Conservation (phyloP, 1,140 invertebrate species). For the Chlorops oryzae region DNA sequence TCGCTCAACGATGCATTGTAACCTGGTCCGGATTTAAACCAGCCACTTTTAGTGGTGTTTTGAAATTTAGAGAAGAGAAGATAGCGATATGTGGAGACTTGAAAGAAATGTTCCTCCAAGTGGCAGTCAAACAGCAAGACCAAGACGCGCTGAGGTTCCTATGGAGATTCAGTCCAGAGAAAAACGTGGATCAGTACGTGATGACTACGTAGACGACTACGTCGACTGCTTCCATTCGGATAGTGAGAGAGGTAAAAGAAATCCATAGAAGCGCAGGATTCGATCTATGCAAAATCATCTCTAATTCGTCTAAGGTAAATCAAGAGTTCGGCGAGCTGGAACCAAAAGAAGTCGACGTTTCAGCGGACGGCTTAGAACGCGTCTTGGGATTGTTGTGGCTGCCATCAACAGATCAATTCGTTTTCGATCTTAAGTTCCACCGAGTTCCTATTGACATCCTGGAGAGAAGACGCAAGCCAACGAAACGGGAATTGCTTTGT, state of each 20-base stretch:
- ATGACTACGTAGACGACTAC: conserved; percentile 46
- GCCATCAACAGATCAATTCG: conserved; percentile 9
- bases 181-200: too few species aligned
- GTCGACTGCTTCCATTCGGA: conserved; percentile 30
- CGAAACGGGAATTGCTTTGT: conserved; percentile 28
- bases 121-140: conserved; percentile 23
- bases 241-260: conserved; percentile 23
- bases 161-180: too few species aligned
- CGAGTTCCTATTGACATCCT: conserved; percentile 5
- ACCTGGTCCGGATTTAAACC: too few species aligned
- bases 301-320: conserved; percentile 6
- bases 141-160: conserved; percentile 29
- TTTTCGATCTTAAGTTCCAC: conserved; percentile 13
- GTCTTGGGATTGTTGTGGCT: conserved; percentile 16
- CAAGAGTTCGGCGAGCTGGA: not conserved
- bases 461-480: conserved; percentile 16
- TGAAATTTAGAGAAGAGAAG: conserved; percentile 29
- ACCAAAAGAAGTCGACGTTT: too few species aligned
- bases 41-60: conserved; percentile 27
- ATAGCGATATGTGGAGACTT: conserved; percentile 30
- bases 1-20: too few species aligned
- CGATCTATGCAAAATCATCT: conserved; percentile 14
- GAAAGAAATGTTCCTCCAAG: conserved; percentile 25
- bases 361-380: conserved; percentile 7
- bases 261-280: conserved; percentile 32